phyloP scores from a whole-genome alignment of 2,888 invertebrate genomes.

The Cephus nigrinus region DNA sequence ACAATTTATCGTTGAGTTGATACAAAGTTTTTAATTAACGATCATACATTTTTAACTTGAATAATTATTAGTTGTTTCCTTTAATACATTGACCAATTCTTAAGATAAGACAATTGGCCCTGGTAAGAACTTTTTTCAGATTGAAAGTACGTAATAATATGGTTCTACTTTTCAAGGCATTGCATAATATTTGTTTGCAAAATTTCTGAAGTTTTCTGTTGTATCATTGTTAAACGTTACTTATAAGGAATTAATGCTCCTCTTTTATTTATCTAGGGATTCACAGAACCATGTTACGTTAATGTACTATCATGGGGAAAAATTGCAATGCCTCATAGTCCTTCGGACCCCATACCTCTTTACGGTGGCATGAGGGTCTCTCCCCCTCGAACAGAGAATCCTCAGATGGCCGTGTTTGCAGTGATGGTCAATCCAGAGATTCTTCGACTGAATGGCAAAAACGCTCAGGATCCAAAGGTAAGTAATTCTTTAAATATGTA shows the following conservation, averaged over 20 bases:
- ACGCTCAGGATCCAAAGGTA: slow-evolving; percentile 74
- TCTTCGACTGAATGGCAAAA: slow-evolving; percentile 76
- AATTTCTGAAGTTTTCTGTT: no score
- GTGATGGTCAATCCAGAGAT: slow-evolving; percentile 81
- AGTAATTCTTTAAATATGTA: slow-evolving; percentile 23
- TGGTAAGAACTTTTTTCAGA: no score
- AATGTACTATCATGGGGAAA: slow-evolving; percentile 81
- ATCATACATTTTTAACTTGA: no score
- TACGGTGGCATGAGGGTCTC: slow-evolving; percentile 80
- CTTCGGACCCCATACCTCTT: slow-evolving; percentile 76
- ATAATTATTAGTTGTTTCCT: no score
- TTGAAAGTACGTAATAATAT: no score
- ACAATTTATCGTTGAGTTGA: background rate
- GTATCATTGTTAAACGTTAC: no score
- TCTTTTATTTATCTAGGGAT: slow-evolving; percentile 45
- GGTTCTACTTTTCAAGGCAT: no score
- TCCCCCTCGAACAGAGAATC: slow-evolving; percentile 70
- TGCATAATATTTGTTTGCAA: no score
- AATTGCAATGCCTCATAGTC: slow-evolving; percentile 75
- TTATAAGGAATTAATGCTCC: no score
- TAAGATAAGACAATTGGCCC: no score
- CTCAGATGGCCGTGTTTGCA: slow-evolving; percentile 75
- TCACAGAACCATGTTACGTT: slow-evolving; percentile 63
- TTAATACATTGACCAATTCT: no score
- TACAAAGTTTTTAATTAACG: no score